Conservation (phyloP, 2,888 invertebrate species). For the Mesorhabditis sp. region DNA sequence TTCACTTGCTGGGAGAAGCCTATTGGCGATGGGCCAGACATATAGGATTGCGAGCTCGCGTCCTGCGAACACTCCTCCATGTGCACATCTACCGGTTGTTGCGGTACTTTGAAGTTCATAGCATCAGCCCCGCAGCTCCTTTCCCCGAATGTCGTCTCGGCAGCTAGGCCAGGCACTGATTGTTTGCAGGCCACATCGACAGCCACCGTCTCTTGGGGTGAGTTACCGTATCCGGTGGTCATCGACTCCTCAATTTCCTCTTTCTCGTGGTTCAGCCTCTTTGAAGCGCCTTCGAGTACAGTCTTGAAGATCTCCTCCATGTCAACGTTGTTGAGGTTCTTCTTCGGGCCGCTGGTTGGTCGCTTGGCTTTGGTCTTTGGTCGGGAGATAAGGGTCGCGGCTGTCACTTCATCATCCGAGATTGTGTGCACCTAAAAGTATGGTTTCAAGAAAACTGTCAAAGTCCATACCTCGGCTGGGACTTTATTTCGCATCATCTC, state of each 20-base stretch:
- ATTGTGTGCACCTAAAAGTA: background rate
- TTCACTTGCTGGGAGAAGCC: slow-evolving; percentile 10
- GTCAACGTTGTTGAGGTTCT: slow-evolving; percentile 32
- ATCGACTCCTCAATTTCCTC: too few species aligned
- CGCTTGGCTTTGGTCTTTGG: slow-evolving; percentile 4
- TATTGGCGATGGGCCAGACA: background rate
- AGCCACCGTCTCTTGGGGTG: background rate
- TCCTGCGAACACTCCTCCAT: slow-evolving; percentile 7
- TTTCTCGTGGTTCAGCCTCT: slow-evolving; percentile 7
- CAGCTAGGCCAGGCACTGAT: background rate
- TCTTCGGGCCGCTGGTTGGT: slow-evolving; percentile 1
- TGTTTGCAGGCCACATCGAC: background rate
- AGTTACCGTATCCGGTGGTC: background rate
- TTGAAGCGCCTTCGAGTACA: slow-evolving; percentile 41
- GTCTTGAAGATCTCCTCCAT: slow-evolving; percentile 56
- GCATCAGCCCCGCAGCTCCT: slow-evolving; percentile 7
- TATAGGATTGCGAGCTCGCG: background rate
- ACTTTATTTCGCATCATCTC: background rate
- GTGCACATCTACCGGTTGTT: background rate
- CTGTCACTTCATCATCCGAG: background rate
- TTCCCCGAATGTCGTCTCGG: background rate
- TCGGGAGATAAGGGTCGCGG: background rate
- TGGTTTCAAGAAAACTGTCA: background rate
- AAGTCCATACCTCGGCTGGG: background rate
- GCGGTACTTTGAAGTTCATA: background rate